These are phyloP conservation scores for Pogonophryne albipinna DNA, from an alignment of 2,797 vertebrate species.

Conservation along the genomic window DNA sequence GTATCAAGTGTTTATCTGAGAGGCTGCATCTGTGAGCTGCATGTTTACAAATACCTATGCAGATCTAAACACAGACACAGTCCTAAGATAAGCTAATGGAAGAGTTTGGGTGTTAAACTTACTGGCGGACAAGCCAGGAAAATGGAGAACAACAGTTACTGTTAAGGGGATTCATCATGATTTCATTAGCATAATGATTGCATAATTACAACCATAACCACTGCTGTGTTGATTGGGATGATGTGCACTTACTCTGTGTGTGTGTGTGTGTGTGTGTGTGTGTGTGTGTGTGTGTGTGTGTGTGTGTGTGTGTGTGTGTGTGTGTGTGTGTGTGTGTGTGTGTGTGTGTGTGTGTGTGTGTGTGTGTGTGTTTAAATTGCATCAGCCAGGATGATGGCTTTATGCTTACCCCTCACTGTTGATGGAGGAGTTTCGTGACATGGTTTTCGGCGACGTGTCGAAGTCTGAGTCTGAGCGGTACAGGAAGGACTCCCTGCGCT, in stretches of 20 bases:
- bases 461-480: conserved; percentile 95
- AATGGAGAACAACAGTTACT: conserved; percentile 33
- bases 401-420: conserved; percentile 93
- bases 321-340: conserved; percentile 5
- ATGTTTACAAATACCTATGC: conserved; percentile 61
- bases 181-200: conserved; percentile 65
- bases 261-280: conserved; percentile 11
- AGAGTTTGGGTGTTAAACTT: conserved; percentile 30
- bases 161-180: conserved; percentile 53
- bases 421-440: conserved; percentile 95
- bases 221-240: conserved; percentile 48
- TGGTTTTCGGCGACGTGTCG: conserved; percentile 93
- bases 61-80: conserved; percentile 61
- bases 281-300: not conserved
- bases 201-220: conserved; percentile 62
- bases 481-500: conserved; percentile 94
- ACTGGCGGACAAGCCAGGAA: conserved; percentile 41
- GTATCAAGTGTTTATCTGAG: conserved; percentile 57
- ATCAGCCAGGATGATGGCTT: conserved; percentile 5
- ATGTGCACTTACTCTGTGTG: conserved; percentile 33
- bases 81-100: conserved; percentile 36
- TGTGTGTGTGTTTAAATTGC: not conserved
- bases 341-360: conserved; percentile 6
- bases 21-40: conserved; percentile 41
- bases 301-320: not conserved